A percentile compares a stretch with the other conserved stretches of the same genome.
Conservation (phyloP, 2,888 invertebrate genomes). For the Lycophotia porphyrea region DNA sequence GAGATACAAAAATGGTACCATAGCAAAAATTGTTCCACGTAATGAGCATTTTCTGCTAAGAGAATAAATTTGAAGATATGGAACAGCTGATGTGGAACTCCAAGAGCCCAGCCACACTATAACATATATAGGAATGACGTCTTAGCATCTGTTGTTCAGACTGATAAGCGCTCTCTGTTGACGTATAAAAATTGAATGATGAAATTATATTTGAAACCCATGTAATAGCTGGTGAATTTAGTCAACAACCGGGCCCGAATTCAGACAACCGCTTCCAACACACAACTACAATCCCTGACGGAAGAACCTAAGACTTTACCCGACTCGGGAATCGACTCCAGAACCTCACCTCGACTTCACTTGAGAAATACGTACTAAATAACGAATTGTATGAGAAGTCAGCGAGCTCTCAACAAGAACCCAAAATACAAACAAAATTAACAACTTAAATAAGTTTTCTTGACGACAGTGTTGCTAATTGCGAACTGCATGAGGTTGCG, state of each 20-base stretch:
- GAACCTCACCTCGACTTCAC: neutral
- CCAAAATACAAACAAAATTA: constrained; percentile 31
- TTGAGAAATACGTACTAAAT: neutral
- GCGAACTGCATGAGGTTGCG: constrained; percentile 40
- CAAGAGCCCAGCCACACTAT: too few species aligned
- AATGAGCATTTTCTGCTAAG: too few species aligned
- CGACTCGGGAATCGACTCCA: neutral
- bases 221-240: neutral
- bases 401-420: constrained; percentile 6
- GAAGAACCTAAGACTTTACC: neutral
- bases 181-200: too few species aligned
- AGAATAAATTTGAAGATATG: too few species aligned
- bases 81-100: too few species aligned
- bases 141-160: too few species aligned
- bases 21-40: too few species aligned
- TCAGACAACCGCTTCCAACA: neutral
- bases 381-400: neutral
- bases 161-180: too few species aligned
- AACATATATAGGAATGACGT: too few species aligned
- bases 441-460: constrained; percentile 42
- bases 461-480: constrained; percentile 39
- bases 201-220: neutral
- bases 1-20: too few species aligned
- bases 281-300: neutral
- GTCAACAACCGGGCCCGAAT: neutral